Evolutionary conservation across 2,113 vertebrate species (phyloP), one percentile per base, ranked within the genome.

Genomic region (Myotis lucifugus): DNA sequence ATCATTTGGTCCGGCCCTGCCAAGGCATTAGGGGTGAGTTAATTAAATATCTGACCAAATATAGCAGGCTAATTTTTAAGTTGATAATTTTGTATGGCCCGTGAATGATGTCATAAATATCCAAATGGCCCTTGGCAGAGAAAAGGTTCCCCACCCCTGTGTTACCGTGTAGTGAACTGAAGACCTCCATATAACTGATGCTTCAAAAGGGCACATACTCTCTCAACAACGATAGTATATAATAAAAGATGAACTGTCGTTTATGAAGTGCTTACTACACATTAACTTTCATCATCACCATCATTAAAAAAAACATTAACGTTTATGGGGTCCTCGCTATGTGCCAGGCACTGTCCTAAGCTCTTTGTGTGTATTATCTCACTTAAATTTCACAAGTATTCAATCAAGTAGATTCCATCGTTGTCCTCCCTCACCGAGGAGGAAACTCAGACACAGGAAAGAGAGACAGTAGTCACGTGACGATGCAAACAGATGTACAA

Each of bases 151-250:
- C 59, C 23, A 61, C 59, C 59, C 59, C 59, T 27, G 59, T 61
- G 4, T 50, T n/a, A 54, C 17, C 6, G 0, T 19, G 13, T 12
- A 18, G 0, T 21, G 4, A 40, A n/a, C 3, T 54, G 32, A 48
- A 6, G 56, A 37, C 18, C n/a, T 76, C 48, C 5, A 2, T 6
- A 7, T 46, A 52, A 67, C n/a, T 2, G 34, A 67, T 34, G 54
- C 48, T 81, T 74, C 32, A 25, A 69, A 73, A 73, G 29, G 56
- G 37, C 9, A 95, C 81, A 81, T 29, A 34, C 11, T 37, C 56
- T 52, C 90, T 88, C 40, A 79, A 40, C 13, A 46, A 29, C 25
- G 27, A 46, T 11, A 52, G 2, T 19, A 46, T 56, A 48, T 66
- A 59, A 48, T 1, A 73, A 69, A 52, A 2, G 0, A 89, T 32